Conservation (phyloP, 2,113 vertebrate genomes). For the Zingel zingel region DNA sequence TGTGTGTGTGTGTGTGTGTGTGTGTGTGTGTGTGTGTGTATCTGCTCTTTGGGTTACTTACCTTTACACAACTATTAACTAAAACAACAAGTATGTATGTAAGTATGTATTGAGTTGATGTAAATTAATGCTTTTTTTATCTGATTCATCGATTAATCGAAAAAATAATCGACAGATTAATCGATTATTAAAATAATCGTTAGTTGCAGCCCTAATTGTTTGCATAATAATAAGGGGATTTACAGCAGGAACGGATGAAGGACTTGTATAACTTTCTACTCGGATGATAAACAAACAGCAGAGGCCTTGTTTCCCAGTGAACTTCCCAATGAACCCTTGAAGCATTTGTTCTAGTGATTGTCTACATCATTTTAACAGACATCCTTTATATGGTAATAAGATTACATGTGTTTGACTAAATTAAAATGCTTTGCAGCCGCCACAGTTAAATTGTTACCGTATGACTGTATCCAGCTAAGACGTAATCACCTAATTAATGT, state of each 20-base stretch:
- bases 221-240: slow-evolving; percentile 40
- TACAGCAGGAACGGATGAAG: slow-evolving; percentile 5
- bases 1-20: too few relatives aligned
- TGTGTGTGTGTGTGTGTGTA: too few relatives aligned
- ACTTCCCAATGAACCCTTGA: not conserved
- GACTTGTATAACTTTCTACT: slow-evolving; percentile 12
- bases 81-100: too few relatives aligned
- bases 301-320: not conserved
- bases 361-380: slow-evolving; percentile 29
- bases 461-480: slow-evolving; percentile 14
- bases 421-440: slow-evolving; percentile 22
- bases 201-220: not conserved
- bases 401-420: slow-evolving; percentile 21
- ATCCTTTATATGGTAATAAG: slow-evolving; percentile 23
- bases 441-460: slow-evolving; percentile 1
- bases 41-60: too few relatives aligned
- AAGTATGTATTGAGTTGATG: too few relatives aligned
- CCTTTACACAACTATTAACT: too few relatives aligned
- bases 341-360: slow-evolving; percentile 29
- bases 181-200: too few relatives aligned
- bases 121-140: too few relatives aligned
- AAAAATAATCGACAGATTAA: too few relatives aligned
- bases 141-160: too few relatives aligned
- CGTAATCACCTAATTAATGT: slow-evolving; percentile 12
- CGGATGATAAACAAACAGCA: slow-evolving; percentile 18